These are phyloP conservation scores for Martes flavigula DNA, from an alignment of 2,797 vertebrate species.

Conservation along the genomic window DNA sequence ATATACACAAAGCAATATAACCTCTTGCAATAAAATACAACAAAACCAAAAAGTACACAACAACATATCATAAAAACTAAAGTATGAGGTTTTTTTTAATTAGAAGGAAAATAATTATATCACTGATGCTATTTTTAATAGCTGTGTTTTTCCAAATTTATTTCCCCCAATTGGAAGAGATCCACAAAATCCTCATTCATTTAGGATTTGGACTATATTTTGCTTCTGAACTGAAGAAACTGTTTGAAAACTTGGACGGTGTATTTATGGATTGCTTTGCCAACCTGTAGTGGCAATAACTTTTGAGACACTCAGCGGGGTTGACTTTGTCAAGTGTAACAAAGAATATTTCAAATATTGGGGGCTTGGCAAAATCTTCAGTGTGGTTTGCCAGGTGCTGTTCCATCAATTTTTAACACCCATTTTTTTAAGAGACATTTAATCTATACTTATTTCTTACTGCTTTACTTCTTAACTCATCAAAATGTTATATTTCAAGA, in stretches of 20 bases:
- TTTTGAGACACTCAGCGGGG: slow-evolving; percentile 70
- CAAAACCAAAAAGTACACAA: not conserved
- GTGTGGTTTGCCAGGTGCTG: slow-evolving; percentile 64
- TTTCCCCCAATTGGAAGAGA: slow-evolving; percentile 36
- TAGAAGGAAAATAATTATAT: slow-evolving; percentile 44
- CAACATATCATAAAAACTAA: not conserved
- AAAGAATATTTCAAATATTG: slow-evolving; percentile 77
- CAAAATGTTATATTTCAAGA: slow-evolving; percentile 78
- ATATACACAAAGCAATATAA: not conserved
- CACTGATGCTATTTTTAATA: slow-evolving; percentile 30
- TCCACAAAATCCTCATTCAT: slow-evolving; percentile 8
- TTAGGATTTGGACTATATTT: slow-evolving; percentile 48
- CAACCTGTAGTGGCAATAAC: slow-evolving; percentile 71
- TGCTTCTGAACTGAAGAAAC: slow-evolving; percentile 61
- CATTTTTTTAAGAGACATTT: slow-evolving; percentile 80
- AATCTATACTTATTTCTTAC: slow-evolving; percentile 81
- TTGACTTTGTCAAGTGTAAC: slow-evolving; percentile 79
- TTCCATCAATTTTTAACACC: slow-evolving; percentile 79
- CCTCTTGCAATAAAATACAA: not conserved
- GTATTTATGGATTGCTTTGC: slow-evolving; percentile 72
- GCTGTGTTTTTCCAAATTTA: slow-evolving; percentile 23
- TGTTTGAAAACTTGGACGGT: slow-evolving; percentile 66
- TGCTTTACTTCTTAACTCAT: slow-evolving; percentile 78
- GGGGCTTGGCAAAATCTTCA: slow-evolving; percentile 64
- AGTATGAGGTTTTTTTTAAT: not conserved